Conservation (phyloP, 2,888 invertebrate species). For the Andrena minutula region DNA sequence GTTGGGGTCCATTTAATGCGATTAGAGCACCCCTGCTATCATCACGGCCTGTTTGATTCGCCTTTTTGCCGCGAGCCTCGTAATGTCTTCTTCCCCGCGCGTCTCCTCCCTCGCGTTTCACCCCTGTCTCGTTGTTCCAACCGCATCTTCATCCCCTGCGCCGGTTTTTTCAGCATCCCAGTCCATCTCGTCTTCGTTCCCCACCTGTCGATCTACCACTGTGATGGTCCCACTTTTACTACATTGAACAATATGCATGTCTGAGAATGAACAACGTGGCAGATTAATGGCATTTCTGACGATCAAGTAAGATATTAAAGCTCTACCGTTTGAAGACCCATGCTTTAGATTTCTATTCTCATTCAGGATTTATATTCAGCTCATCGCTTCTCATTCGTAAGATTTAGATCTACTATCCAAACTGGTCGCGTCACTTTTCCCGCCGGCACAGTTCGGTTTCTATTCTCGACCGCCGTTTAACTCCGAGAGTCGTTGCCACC, state of each 20-base stretch:
- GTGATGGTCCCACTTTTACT: too few relatives aligned
- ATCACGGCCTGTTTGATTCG: constrained; percentile 71
- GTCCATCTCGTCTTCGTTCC: constrained; percentile 29
- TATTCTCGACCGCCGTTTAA: not conserved
- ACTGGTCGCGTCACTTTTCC: not conserved
- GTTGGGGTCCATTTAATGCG: constrained; percentile 72
- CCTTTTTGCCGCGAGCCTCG: constrained; percentile 65
- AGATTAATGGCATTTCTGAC: too few relatives aligned
- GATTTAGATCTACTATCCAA: too few relatives aligned
- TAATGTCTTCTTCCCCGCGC: constrained; percentile 64
- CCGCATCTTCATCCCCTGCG: not conserved
- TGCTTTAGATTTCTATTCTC: too few relatives aligned
- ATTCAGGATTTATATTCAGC: too few relatives aligned
- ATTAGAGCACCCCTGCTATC: constrained; percentile 70
- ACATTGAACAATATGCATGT: too few relatives aligned
- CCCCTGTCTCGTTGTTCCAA: constrained; percentile 11
- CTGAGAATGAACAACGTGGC: too few relatives aligned
- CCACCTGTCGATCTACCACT: not conserved
- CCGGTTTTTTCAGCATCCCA: not conserved
- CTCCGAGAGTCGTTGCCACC: not conserved
- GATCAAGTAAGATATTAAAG: too few relatives aligned
- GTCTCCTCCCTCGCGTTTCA: not conserved
- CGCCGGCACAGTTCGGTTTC: not conserved
- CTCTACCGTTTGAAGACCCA: too few relatives aligned
- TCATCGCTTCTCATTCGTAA: too few relatives aligned